Conservation (phyloP, 1,140 invertebrate species). For the Hycleus phaleratus region DNA sequence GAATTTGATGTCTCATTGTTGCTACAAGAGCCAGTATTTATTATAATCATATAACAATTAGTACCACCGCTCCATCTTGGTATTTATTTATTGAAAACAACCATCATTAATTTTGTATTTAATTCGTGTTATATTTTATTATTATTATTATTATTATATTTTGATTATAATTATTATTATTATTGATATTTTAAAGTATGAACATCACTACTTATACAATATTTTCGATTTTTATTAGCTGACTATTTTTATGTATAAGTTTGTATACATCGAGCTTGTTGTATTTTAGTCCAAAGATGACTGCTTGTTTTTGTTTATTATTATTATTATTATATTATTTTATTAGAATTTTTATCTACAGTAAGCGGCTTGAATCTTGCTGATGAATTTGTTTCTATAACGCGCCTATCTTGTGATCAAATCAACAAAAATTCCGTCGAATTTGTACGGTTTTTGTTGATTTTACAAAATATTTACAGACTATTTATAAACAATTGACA, state of each 20-base stretch:
- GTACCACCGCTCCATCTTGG: neutral
- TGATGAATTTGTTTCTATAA: no score
- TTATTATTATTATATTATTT: neutral
- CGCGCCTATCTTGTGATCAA: no score
- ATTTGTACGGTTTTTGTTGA: neutral
- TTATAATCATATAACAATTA: slow-evolving; percentile 1
- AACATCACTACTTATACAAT: no score
- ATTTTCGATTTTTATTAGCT: neutral
- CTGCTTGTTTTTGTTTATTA: neutral
- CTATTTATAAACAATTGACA: neutral
- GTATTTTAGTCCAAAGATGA: neutral
- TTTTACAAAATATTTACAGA: neutral
- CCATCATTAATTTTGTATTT: neutral
- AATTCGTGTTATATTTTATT: neutral
- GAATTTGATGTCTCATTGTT: slow-evolving; percentile 10
- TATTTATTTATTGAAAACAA: neutral
- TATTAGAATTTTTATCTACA: neutral
- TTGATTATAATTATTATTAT: no score
- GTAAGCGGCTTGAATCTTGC: no score
- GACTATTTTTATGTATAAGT: slow-evolving; percentile 4
- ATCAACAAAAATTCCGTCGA: no score
- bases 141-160: no score
- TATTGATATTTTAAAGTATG: no score
- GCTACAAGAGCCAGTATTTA: slow-evolving; percentile 6
- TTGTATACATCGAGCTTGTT: neutral